These are phyloP conservation scores for Taeniopygia guttata DNA, from an alignment of 2,797 vertebrate genomes.

Conservation along the genomic window DNA sequence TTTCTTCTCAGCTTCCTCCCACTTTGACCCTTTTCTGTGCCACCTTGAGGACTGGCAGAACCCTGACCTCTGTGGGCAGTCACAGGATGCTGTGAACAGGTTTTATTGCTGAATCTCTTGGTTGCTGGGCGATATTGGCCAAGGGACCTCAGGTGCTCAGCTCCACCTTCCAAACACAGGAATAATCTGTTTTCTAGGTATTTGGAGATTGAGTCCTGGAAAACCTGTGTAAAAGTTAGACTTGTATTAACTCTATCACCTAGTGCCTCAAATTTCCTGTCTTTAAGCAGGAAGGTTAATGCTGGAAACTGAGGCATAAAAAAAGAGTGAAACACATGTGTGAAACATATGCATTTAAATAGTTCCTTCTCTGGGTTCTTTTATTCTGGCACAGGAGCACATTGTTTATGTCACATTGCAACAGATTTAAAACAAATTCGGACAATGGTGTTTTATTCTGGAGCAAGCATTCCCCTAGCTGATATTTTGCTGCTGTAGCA, in stretches of 20 bases:
- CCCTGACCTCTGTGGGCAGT: neutral
- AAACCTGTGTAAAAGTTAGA: neutral
- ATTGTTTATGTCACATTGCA: neutral
- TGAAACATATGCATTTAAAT: neutral
- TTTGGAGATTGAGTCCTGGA: neutral
- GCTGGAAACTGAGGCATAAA: neutral
- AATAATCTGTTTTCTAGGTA: neutral
- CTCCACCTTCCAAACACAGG: neutral
- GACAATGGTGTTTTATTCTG: neutral
- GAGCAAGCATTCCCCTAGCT: neutral
- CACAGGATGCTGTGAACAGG: accelerated
- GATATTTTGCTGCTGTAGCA: neutral
- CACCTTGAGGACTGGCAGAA: neutral
- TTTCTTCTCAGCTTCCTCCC: neutral
- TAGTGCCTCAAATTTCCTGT: neutral
- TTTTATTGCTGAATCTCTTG: neutral
- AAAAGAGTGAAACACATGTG: neutral
- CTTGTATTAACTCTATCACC: neutral
- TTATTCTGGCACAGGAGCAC: neutral
- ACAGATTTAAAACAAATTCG: neutral
- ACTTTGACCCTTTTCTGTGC: neutral
- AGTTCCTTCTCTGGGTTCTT: neutral
- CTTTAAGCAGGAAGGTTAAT: neutral
- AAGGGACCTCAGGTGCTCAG: neutral
- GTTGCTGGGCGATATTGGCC: neutral